Evolutionary conservation across 2,797 vertebrate genomes (phyloP), one percentile per base, ranked within the genome.

Genomic region (Tragopan temminckii): DNA sequence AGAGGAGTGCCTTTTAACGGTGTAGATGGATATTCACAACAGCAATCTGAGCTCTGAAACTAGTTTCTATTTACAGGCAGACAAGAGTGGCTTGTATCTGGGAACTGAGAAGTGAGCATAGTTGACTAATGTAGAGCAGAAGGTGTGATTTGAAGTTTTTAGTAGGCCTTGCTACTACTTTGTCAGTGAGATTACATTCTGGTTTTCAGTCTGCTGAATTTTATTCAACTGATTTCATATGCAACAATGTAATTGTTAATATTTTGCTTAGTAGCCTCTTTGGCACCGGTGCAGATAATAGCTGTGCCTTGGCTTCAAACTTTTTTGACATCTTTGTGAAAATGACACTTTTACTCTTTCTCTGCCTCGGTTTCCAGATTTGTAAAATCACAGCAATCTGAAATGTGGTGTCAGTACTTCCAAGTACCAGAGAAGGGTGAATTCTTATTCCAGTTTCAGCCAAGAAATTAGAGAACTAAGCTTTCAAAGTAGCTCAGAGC

Each of bases 11-110:
- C 62, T 92, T 93, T 88, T 91, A 91, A 38, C 66, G 72, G 53
- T 4, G 7, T 61, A 63, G 81, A 82, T 50, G 36, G 69, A 42
- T 88, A 62, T 62, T 94, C 83, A 43, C 58, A 82, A 46, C 42
- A 90, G 79, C 90, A 94, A 7, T 45, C 25, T 87, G 75, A 84
- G 62, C 87, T 92, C 94, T 95, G 93, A 96, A 93, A 89, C 14
- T 87, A n/a, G 40, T 80, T 89, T 90, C 63, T 95, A 43, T 87
- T 96, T 88, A 45, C 66, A 90, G 69, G 57, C 68, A 89, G 36
- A 71, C 18, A 66, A 89, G 74, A 12, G 57, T 89, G 50, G 40
- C 29, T 80, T 80, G n/a, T 45, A 40, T 0, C 4, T 68, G 24
- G 61, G 67, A 95, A 61, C 23, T 69, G 77, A 79, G 42, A 89